These are phyloP conservation scores for Petromus typicus DNA, from an alignment of 2,113 vertebrate genomes.

Conservation along the genomic window DNA sequence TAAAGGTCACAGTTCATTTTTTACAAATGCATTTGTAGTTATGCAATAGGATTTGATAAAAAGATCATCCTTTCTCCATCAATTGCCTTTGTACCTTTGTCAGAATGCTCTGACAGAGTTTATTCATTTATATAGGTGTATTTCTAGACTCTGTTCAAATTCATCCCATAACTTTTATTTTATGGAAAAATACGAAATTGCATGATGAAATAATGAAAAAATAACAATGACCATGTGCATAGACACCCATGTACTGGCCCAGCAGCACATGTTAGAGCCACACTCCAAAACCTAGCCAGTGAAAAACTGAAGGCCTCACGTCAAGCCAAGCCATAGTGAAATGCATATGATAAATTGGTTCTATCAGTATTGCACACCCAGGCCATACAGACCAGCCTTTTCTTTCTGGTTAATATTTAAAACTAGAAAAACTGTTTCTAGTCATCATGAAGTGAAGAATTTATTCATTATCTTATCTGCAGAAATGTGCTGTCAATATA, in stretches of 20 bases:
- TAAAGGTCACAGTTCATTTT: slow-evolving; percentile 2
- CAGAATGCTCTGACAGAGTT: neutral
- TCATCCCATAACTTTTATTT: neutral
- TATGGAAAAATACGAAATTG: neutral
- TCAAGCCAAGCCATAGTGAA: slow-evolving; percentile 96
- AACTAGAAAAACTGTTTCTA: slow-evolving; percentile 93
- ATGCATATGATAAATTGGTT: slow-evolving; percentile 90
- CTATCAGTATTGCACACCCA: slow-evolving; percentile 94
- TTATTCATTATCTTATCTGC: slow-evolving; percentile 94
- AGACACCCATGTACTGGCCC: slow-evolving; percentile 98
- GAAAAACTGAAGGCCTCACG: slow-evolving; percentile 96
- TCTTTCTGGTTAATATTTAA: slow-evolving; percentile 94
- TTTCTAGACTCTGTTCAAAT: neutral
- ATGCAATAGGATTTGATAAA: neutral
- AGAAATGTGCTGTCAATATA: slow-evolving; percentile 94
- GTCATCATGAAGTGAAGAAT: slow-evolving; percentile 93
- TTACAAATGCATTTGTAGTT: neutral
- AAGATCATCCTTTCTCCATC: neutral
- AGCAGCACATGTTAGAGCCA: slow-evolving; percentile 99
- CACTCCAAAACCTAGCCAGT: slow-evolving; percentile 95
- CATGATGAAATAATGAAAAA: neutral
- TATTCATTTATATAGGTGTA: neutral
- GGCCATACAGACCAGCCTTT: slow-evolving; percentile 93
- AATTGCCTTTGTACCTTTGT: neutral
- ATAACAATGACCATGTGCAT: slow-evolving; percentile 95